Evolutionary conservation across 2,888 invertebrate genomes (phyloP), one percentile per base, ranked within the genome.

Genomic region (Epirrhoe tristata): DNA sequence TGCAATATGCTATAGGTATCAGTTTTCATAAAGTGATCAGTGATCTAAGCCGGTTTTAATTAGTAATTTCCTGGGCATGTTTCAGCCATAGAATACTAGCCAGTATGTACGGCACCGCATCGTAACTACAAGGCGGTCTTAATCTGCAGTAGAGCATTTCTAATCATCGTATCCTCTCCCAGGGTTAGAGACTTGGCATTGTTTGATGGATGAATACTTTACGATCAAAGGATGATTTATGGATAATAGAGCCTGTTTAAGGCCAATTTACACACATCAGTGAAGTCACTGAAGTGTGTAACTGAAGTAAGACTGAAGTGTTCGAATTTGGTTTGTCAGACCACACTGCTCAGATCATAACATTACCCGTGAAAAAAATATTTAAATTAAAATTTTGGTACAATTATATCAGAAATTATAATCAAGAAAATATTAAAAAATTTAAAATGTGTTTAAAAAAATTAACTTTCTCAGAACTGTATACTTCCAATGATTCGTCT

Each of bases 81-180:
- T 46, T 43, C n/a, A 7, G 43, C 62, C 46, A 62, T 39, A 50
- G 62, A 55, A 14, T 59, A 52, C n/a, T 39, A 39, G 6, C 48
- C 50, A 56, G 34, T 56, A 8, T 24, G 48, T 39, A 56, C 14
- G 43, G 31, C 46, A 36, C 53, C 63, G 48, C 58, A n/a, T 56
- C 46, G 53, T 58, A 53, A 46, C 46, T 32, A 34, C 48, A 53
- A 48, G 57, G 34, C 52, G 52, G 17, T 14, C 53, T 61, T 62
- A 50, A 58, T 58, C 43, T 36, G 17, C 58, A 55, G 32, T 58
- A 52, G 54, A 12, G 43, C 53, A 51, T 61, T 60, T 62, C 54
- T 50, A 66, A 62, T 58, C 53, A 61, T 50, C 53, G n/a, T 14
- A 39, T 43, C 43, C 39, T 52, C 55, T 56, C 10, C 48, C 14